Conservation (phyloP, 1,140 invertebrate species). For the Acromyrmex echinatior region DNA sequence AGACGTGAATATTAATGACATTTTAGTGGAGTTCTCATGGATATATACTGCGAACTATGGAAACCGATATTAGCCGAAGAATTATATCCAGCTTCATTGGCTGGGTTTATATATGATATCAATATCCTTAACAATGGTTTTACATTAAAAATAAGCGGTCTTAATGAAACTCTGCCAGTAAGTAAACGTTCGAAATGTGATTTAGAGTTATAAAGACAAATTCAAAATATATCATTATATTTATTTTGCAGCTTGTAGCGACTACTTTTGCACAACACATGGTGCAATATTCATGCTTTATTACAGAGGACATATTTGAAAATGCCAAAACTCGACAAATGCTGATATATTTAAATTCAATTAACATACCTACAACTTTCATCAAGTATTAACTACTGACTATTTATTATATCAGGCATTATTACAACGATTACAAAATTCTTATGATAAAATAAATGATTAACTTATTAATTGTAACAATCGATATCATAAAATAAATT, state of each 20-base stretch:
- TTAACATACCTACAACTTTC: conserved; percentile 90
- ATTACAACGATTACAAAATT: conserved; percentile 4
- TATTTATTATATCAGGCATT: conserved; percentile 57
- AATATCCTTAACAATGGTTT: conserved; percentile 86
- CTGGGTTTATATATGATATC: conserved; percentile 90
- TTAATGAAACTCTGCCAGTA: conserved; percentile 92
- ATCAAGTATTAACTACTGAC: conserved; percentile 86
- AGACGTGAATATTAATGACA: conserved; percentile 30
- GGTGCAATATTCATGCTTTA: conserved; percentile 84
- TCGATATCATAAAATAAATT: background rate
- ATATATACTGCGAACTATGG: conserved; percentile 89
- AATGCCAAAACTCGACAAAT: conserved; percentile 89
- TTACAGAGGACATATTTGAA: conserved; percentile 89
- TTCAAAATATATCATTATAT: background rate
- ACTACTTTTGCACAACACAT: conserved; percentile 89
- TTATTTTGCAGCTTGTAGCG: conserved; percentile 88
- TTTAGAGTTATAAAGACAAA: background rate
- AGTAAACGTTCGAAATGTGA: conserved; percentile 71
- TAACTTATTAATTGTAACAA: too few relatives aligned
- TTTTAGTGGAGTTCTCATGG: conserved; percentile 88
- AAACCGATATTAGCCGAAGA: conserved; percentile 90
- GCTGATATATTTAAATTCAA: conserved; percentile 90
- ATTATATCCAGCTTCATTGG: conserved; percentile 92
- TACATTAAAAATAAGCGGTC: conserved; percentile 90
- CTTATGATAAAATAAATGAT: conserved; percentile 54